These are phyloP conservation scores for Sarcophaga subvicina DNA, from an alignment of 2,888 invertebrate species.

Conservation along the genomic window DNA sequence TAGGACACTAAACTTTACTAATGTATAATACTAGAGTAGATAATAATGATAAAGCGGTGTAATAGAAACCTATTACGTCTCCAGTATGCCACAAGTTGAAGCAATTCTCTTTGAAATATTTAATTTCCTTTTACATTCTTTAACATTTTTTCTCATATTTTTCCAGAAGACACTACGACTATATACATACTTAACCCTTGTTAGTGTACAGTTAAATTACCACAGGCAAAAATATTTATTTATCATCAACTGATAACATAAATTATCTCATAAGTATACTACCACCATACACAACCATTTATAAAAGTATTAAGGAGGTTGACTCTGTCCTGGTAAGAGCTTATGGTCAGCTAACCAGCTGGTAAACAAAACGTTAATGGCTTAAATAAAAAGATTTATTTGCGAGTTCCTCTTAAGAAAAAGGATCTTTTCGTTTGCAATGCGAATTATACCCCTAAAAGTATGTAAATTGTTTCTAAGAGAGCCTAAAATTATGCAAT, in stretches of 20 bases:
- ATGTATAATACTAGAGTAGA: too few relatives aligned
- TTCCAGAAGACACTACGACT: not conserved
- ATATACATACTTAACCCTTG: slow-evolving; percentile 39
- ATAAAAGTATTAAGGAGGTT: slow-evolving; percentile 4
- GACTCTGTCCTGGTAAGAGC: not conserved
- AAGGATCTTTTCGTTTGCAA: not conserved
- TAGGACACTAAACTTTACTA: too few relatives aligned
- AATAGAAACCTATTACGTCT: too few relatives aligned
- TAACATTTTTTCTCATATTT: too few relatives aligned
- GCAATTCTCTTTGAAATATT: not conserved
- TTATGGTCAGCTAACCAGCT: not conserved
- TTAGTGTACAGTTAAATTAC: not conserved
- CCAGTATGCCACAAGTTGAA: too few relatives aligned
- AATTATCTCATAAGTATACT: slow-evolving; percentile 44
- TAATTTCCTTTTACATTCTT: slow-evolving; percentile 9
- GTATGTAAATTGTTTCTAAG: slow-evolving; percentile 4
- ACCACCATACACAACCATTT: not conserved
- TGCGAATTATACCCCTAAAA: not conserved
- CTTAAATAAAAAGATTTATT: slow-evolving; percentile 19
- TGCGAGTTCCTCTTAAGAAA: not conserved
- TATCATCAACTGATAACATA: slow-evolving; percentile 6
- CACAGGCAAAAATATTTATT: slow-evolving; percentile 6
- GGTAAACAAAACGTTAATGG: not conserved
- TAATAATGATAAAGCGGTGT: too few relatives aligned
- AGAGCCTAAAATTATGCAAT: slow-evolving; percentile 2